These are phyloP conservation scores for Ectemnius cavifrons DNA, from an alignment of 2,888 invertebrate species.

Conservation along the genomic window DNA sequence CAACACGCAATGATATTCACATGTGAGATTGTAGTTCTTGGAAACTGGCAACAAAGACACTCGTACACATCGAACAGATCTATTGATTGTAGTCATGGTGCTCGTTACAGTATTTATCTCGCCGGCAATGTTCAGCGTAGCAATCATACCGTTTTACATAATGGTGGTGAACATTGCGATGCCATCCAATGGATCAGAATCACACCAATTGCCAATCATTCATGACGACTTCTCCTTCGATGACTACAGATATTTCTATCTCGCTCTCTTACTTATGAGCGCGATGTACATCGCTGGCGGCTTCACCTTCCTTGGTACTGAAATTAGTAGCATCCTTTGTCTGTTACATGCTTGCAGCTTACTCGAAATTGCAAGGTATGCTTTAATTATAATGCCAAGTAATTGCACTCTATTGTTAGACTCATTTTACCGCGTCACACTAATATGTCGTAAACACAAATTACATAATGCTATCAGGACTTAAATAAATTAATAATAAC, in stretches of 20 bases:
- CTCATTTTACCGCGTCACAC: no score
- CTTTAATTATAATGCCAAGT: no score
- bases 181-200: constrained; percentile 16
- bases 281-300: background rate
- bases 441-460: no score
- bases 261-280: background rate
- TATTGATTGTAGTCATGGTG: no score
- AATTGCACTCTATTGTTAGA: no score
- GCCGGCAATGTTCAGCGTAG: background rate
- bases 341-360: constrained; percentile 21
- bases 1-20: background rate
- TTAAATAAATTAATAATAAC: no score
- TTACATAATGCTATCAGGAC: no score
- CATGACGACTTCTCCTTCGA: background rate
- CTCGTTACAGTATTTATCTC: background rate
- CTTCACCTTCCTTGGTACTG: background rate
- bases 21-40: background rate
- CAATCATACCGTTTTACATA: background rate
- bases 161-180: constrained; percentile 6
- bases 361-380: constrained; percentile 19
- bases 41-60: background rate
- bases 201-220: background rate
- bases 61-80: no score
- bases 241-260: constrained; percentile 6
- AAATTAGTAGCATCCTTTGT: background rate